Conservation (phyloP, 1,140 invertebrate species). For the Acromyrmex heyeri region DNA sequence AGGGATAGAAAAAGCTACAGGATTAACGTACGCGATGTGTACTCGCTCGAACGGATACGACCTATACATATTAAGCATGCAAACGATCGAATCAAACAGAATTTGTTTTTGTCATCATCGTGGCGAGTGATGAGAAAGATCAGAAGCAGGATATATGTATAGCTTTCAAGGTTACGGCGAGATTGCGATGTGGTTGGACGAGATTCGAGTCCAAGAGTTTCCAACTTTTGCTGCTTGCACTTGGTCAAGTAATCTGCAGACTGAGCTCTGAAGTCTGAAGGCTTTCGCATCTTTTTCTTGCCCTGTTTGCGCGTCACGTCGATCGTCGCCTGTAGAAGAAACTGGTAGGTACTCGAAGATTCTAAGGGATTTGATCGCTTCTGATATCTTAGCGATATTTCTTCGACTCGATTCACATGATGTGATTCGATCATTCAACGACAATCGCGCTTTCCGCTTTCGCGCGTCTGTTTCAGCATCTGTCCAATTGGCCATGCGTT, state of each 20-base stretch:
- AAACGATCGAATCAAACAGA: constrained; percentile 23
- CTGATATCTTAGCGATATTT: neutral
- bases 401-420: neutral
- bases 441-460: neutral
- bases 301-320: neutral
- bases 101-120: constrained; percentile 38
- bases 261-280: constrained; percentile 15
- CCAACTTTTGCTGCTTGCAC: neutral
- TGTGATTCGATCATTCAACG: neutral
- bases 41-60: constrained; percentile 23
- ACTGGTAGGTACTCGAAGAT: neutral
- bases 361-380: neutral
- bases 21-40: constrained; percentile 23
- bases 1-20: neutral
- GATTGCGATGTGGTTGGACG: constrained; percentile 20
- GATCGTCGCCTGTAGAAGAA: neutral
- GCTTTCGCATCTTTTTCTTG: constrained; percentile 10
- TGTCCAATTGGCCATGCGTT: neutral
- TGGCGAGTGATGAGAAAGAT: neutral
- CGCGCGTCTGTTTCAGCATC: neutral
- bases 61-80: neutral
- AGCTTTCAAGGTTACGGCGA: constrained; percentile 37
- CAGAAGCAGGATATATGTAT: constrained; percentile 54
- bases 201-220: constrained; percentile 23
- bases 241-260: constrained; percentile 24